Evolutionary conservation across 2,888 invertebrate species (phyloP).

Genomic region (Mesodorylaimus sp.): DNA sequence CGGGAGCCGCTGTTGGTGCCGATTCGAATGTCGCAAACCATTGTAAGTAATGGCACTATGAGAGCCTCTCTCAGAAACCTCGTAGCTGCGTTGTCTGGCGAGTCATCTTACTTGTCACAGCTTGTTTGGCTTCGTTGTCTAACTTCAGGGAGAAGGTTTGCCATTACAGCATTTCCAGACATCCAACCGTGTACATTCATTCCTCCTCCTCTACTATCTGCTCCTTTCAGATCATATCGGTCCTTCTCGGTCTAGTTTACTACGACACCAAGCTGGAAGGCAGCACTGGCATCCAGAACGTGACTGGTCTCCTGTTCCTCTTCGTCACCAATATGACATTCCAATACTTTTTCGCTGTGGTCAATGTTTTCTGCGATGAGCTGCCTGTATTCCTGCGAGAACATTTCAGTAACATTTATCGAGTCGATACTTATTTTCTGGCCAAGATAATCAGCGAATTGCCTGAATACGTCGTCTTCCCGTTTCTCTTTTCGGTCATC

Average conservation of each 20-base stretch:
- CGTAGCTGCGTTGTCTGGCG: too few species aligned
- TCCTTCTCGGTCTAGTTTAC: slow-evolving; percentile 69
- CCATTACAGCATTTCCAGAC: too few species aligned
- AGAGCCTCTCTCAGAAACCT: too few species aligned
- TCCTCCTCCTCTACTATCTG: too few species aligned
- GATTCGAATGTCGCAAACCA: slow-evolving; percentile 67
- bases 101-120: too few species aligned
- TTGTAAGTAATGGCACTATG: slow-evolving; percentile 52
- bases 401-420: slow-evolving; percentile 70
- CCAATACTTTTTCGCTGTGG: slow-evolving; percentile 75
- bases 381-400: slow-evolving; percentile 71
- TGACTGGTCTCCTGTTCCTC: slow-evolving; percentile 73
- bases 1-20: slow-evolving; percentile 75
- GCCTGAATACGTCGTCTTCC: slow-evolving; percentile 63
- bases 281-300: slow-evolving; percentile 80
- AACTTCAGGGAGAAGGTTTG: too few species aligned
- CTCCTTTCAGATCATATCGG: slow-evolving; percentile 52
- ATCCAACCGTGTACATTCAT: too few species aligned
- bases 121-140: too few species aligned
- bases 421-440: slow-evolving; percentile 73
- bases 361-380: slow-evolving; percentile 77
- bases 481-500: slow-evolving; percentile 58
- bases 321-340: slow-evolving; percentile 86
- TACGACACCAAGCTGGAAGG: slow-evolving; percentile 59
- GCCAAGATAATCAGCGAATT: slow-evolving; percentile 59